phyloP scores from a whole-genome alignment of 2,113 vertebrate genomes.

The Lepisosteus oculatus region DNA sequence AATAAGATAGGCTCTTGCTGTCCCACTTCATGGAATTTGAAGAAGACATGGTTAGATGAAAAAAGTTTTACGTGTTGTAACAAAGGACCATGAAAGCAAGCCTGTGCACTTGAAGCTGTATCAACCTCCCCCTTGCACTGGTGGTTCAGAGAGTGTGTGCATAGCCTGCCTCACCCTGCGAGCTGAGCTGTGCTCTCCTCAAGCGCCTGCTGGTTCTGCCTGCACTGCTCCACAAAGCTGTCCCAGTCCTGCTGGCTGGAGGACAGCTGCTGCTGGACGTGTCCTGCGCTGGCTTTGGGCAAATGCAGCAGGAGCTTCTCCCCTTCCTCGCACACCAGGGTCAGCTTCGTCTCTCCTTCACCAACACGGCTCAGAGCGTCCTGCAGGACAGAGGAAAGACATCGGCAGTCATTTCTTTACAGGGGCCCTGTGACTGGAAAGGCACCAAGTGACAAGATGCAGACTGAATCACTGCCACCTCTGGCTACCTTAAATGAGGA shows the following conservation, averaged over 20 bases:
- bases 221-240: conserved; percentile 71
- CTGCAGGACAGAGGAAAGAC: conserved; percentile 49
- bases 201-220: conserved; percentile 70
- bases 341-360: conserved; percentile 74
- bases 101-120: no score
- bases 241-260: conserved; percentile 79
- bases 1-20: no score
- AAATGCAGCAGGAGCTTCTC: conserved; percentile 75
- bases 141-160: no score
- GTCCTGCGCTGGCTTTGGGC: conserved; percentile 67
- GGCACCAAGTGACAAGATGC: neutral
- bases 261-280: conserved; percentile 76
- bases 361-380: conserved; percentile 59
- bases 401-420: neutral
- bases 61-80: no score
- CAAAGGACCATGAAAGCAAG: no score
- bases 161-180: conserved; percentile 45
- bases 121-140: no score
- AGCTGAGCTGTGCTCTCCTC: conserved; percentile 75
- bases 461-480: no score
- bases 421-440: neutral
- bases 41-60: no score
- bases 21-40: no score
- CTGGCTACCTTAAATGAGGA: no score
- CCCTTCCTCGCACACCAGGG: conserved; percentile 73